Evolutionary conservation across 2,888 invertebrate genomes (phyloP), one percentile per base, ranked within the genome.

Genomic region (Lypha dubia): DNA sequence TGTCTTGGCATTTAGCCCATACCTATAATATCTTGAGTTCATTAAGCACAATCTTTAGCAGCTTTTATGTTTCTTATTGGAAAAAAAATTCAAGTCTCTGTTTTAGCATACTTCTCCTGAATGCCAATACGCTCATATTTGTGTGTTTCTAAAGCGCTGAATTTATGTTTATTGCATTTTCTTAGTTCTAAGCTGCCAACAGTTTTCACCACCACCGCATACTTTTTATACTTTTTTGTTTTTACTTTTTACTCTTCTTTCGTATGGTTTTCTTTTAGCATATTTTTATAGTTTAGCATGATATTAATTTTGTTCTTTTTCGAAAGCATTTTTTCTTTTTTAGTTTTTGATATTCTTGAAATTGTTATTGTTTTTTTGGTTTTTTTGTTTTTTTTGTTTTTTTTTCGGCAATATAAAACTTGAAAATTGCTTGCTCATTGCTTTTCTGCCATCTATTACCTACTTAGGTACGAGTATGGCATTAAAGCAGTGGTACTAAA

Each of bases 251-350:
- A 20, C 35, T 87, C 35, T n/a, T n/a, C n/a, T 87, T 86, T 86
- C 85, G 63, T 24, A 24, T 46, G 28, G 11, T 22, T 62, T 70
- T 53, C 53, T 83, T 73, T 41, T 44, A 81, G 56, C 73, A 81
- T 84, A 74, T 79, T 84, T 81, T 46, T 73, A 70, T 73, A 81
- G 81, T 79, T 74, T 56, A 74, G 38, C 70, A 77, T 84, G 73
- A 56, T 62, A 62, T 75, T 58, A 56, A 71, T 76, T 81, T 81
- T 70, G 85, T 62, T 5, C 13, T 44, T 28, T 60, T 38, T 41
- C 20, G 17, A 17, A 62, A 68, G 32, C 83, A 87, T 81, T 85
- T 88, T 87, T 68, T 85, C 88, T 87, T 68, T 70, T 15, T 20
- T 65, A 71, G 35, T 41, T 51, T 81, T 68, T 74, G 60, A 51